phyloP scores from a whole-genome alignment of 2,888 invertebrate species.

The Sisyra terminalis region DNA sequence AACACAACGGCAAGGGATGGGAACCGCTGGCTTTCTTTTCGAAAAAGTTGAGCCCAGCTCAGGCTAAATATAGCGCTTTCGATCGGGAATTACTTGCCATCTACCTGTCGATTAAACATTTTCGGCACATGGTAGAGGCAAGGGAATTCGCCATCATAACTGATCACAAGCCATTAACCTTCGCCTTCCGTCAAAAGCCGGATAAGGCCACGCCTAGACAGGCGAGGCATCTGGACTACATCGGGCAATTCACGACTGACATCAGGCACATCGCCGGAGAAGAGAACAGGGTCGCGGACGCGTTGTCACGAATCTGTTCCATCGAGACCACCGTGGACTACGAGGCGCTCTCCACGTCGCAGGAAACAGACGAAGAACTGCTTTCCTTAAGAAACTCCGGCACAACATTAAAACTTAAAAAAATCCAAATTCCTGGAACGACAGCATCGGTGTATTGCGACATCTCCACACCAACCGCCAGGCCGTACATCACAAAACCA shows the following conservation, averaged over 20 bases:
- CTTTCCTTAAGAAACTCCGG: no score
- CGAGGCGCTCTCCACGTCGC: no score
- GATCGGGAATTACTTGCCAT: slow-evolving; percentile 20
- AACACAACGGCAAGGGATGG: slow-evolving; percentile 13
- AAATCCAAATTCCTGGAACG: not conserved
- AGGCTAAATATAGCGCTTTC: slow-evolving; percentile 10
- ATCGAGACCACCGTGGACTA: no score
- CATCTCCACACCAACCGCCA: not conserved
- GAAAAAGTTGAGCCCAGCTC: slow-evolving; percentile 16
- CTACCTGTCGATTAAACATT: slow-evolving; percentile 18
- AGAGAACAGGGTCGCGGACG: slow-evolving; percentile 18
- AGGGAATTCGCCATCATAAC: slow-evolving; percentile 17
- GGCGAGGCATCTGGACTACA: no score
- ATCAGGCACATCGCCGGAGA: slow-evolving; percentile 17
- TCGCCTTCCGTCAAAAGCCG: no score
- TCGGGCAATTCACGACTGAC: slow-evolving; percentile 17
- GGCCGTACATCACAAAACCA: not conserved
- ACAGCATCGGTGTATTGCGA: not conserved
- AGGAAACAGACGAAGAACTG: no score
- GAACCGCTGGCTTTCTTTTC: no score
- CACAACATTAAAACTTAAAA: not conserved
- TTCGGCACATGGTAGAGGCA: slow-evolving; percentile 22
- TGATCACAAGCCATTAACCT: slow-evolving; percentile 16
- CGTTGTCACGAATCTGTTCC: not conserved
- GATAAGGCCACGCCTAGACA: no score